These are phyloP conservation scores for Drosophila ficusphila DNA, from an alignment of 1,140 invertebrate species.

Conservation along the genomic window DNA sequence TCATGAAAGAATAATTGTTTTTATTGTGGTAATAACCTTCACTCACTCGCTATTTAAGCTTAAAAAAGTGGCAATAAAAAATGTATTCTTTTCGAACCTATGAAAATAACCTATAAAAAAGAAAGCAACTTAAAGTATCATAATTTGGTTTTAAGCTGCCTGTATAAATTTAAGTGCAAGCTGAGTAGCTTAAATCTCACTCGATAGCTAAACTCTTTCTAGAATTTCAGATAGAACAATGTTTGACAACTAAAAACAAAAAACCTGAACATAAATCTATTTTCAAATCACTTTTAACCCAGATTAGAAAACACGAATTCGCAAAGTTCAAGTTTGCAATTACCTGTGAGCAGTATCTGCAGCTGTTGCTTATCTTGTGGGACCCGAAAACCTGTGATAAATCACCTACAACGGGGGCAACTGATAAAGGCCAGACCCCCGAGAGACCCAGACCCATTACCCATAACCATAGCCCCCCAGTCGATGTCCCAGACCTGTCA, in stretches of 20 bases:
- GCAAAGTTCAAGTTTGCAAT: not conserved
- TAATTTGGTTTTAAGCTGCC: too few species aligned
- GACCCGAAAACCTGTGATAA: conserved; percentile 10
- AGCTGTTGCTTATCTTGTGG: not conserved
- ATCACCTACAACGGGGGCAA: conserved; percentile 31
- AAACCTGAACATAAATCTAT: not conserved
- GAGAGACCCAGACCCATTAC: conserved; percentile 2
- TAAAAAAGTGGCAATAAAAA: too few species aligned
- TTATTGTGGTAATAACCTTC: not conserved
- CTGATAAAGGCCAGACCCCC: conserved; percentile 13
- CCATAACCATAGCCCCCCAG: not conserved
- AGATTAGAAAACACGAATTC: not conserved
- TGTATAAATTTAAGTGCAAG: too few species aligned
- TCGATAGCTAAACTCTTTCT: too few species aligned
- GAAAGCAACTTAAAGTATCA: too few species aligned
- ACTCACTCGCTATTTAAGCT: not conserved
- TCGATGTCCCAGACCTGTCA: conserved; percentile 23
- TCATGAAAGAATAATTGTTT: conserved; percentile 2
- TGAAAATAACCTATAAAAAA: too few species aligned
- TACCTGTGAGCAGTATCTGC: conserved; percentile 1
- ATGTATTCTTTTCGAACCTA: too few species aligned
- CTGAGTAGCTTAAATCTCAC: too few species aligned
- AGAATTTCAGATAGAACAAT: too few species aligned
- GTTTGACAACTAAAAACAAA: not conserved
- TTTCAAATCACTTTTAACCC: not conserved